phyloP scores from a whole-genome alignment of 2,113 vertebrate genomes.

The Carassius gibelio region DNA sequence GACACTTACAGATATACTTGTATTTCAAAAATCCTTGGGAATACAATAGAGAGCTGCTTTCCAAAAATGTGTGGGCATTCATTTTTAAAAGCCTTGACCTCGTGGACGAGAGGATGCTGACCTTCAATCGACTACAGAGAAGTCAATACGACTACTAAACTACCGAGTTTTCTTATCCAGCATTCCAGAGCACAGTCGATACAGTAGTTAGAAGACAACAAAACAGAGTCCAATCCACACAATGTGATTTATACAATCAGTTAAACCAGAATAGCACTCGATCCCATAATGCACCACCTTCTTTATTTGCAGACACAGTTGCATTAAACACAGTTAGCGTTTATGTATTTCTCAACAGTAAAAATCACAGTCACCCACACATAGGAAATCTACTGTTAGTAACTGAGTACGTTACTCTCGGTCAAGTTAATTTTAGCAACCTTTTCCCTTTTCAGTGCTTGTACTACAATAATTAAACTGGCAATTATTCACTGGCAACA shows the following conservation, averaged over 20 bases:
- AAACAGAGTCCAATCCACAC: not conserved
- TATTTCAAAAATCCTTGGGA: not conserved
- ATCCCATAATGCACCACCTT: not conserved
- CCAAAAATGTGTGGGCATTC: not conserved
- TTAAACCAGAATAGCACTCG: not conserved
- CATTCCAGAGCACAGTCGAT: not conserved
- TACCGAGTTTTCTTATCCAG: constrained; percentile 22
- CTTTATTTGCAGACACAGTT: not conserved
- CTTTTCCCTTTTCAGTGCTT: not conserved
- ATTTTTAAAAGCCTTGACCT: constrained; percentile 1
- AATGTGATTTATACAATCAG: constrained; percentile 20
- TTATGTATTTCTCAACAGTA: constrained; percentile 2
- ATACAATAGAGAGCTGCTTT: not conserved
- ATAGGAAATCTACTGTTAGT: not conserved
- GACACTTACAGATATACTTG: not conserved
- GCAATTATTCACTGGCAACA: too few species aligned
- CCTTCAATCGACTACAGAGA: not conserved
- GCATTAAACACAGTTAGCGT: not conserved
- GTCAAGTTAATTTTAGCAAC: not conserved
- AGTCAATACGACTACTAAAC: constrained; percentile 27
- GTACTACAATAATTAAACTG: not conserved
- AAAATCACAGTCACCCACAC: not conserved
- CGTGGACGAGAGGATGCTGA: not conserved
- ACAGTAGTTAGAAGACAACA: not conserved
- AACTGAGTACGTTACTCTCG: not conserved